Conservation (phyloP, 2,888 invertebrate species). For the Nineta flava region DNA sequence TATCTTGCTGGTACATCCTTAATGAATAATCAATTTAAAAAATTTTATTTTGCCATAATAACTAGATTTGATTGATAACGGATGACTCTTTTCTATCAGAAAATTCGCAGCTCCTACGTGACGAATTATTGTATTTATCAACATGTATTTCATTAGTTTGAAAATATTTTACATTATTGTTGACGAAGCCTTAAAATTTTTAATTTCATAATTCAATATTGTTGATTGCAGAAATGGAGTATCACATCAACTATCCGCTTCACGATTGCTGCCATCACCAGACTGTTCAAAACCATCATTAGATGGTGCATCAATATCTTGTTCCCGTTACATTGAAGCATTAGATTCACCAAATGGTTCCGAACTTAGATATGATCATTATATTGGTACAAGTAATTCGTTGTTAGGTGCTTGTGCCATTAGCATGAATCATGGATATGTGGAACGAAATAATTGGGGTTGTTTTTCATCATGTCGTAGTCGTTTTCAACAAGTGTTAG, state of each 20-base stretch:
- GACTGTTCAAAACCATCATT: constrained; percentile 65
- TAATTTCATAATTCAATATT: too few species aligned
- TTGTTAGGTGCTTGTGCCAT: constrained; percentile 5
- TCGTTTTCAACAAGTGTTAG: constrained; percentile 61
- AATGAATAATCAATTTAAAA: too few species aligned
- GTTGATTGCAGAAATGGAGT: constrained; percentile 45
- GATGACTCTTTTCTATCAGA: too few species aligned
- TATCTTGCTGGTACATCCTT: too few species aligned
- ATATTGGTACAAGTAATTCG: constrained; percentile 11
- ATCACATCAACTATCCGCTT: constrained; percentile 70
- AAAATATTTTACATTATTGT: too few species aligned
- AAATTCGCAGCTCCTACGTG: too few species aligned
- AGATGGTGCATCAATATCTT: constrained; percentile 28
- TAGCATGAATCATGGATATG: constrained; percentile 27
- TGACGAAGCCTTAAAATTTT: too few species aligned
- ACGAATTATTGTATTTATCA: too few species aligned
- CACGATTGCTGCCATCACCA: constrained; percentile 65
- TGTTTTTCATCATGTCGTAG: constrained; percentile 64
- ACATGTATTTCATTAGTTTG: too few species aligned
- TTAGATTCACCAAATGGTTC: constrained; percentile 6
- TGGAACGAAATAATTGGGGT: constrained; percentile 44
- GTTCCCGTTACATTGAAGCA: constrained; percentile 2
- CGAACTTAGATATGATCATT: constrained; percentile 18
- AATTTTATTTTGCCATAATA: too few species aligned
- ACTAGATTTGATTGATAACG: too few species aligned